Percentiles rank a stretch among this genome's conserved stretches.
phyloP scores from a whole-genome alignment of 2,888 invertebrate species.

The Polylopha cassiicola region DNA sequence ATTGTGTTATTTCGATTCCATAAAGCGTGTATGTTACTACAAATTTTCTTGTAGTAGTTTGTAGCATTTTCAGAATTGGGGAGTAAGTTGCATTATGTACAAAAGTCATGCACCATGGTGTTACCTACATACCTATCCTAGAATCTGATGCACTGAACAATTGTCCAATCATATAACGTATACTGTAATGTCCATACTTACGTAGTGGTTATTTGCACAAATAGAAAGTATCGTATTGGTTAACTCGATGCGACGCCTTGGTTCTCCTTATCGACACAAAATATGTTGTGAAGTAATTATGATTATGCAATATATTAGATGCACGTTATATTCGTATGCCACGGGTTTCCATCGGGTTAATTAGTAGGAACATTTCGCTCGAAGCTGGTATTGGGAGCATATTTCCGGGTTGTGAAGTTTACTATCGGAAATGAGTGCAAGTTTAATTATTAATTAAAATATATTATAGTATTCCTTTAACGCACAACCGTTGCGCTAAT shows the following conservation, averaged over 20 bases:
- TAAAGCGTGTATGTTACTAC: constrained; percentile 15
- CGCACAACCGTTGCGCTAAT: constrained; percentile 70
- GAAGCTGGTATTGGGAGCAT: constrained; percentile 77
- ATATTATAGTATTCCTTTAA: constrained; percentile 55
- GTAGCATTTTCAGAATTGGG: constrained; percentile 14
- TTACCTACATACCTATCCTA: constrained; percentile 55
- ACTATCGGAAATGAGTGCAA: constrained; percentile 74
- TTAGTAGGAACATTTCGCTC: constrained; percentile 56
- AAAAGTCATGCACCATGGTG: constrained; percentile 28
- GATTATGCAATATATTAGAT: too few species aligned
- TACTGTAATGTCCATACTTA: constrained; percentile 25
- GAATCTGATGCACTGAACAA: constrained; percentile 31
- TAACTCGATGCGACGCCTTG: constrained; percentile 17
- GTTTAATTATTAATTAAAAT: constrained; percentile 54
- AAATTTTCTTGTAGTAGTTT: constrained; percentile 20
- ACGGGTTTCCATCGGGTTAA: constrained; percentile 4
- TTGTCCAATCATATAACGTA: constrained; percentile 27
- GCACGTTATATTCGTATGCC: constrained; percentile 32
- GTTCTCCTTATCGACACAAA: too few species aligned
- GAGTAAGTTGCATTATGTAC: constrained; percentile 18
- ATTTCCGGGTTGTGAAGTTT: constrained; percentile 75
- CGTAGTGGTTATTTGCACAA: constrained; percentile 48
- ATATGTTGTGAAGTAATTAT: too few species aligned
- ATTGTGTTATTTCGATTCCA: constrained; percentile 17
- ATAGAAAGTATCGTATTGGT: constrained; percentile 23